These are phyloP conservation scores for Pseudorasbora parva DNA, from an alignment of 2,113 vertebrate species.

Conservation along the genomic window DNA sequence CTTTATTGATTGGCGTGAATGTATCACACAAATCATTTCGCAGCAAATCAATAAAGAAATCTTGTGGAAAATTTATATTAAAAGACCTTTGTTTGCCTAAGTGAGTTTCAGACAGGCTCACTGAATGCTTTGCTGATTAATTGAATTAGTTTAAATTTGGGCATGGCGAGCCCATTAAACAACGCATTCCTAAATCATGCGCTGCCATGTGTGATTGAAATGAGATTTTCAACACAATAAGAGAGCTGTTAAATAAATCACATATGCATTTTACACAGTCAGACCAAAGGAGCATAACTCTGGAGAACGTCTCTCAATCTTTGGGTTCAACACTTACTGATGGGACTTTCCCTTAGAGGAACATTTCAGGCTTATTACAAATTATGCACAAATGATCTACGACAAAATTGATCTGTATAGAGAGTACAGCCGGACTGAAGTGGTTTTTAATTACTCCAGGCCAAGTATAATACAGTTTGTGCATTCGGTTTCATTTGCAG, in stretches of 20 bases:
- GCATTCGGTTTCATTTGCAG: not conserved
- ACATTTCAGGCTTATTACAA: not conserved
- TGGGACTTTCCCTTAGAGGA: constrained; percentile 55
- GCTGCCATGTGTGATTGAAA: constrained; percentile 98
- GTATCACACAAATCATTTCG: constrained; percentile 99
- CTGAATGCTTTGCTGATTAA: constrained; percentile 99
- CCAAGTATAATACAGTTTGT: no score
- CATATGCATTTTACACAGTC: constrained; percentile 85
- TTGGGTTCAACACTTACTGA: constrained; percentile 82
- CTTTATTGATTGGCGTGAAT: constrained; percentile 93
- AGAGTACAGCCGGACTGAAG: not conserved
- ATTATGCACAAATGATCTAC: not conserved
- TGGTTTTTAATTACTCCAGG: not conserved
- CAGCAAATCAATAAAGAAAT: constrained; percentile 98
- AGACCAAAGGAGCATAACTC: constrained; percentile 90
- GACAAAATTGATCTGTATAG: not conserved
- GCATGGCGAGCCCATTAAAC: constrained; percentile 95
- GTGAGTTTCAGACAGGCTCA: constrained; percentile 89
- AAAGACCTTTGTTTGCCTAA: constrained; percentile 89
- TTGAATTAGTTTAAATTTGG: constrained; percentile 97
- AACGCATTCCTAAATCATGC: constrained; percentile 97
- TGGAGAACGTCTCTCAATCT: constrained; percentile 84
- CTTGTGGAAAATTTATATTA: constrained; percentile 99
- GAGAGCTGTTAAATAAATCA: constrained; percentile 88
- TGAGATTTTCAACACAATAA: constrained; percentile 88